A percentile compares a stretch with the other conserved stretches of the same genome.
Evolutionary conservation across 2,113 vertebrate genomes (phyloP).

Genomic region (Phaethornis superciliosus): DNA sequence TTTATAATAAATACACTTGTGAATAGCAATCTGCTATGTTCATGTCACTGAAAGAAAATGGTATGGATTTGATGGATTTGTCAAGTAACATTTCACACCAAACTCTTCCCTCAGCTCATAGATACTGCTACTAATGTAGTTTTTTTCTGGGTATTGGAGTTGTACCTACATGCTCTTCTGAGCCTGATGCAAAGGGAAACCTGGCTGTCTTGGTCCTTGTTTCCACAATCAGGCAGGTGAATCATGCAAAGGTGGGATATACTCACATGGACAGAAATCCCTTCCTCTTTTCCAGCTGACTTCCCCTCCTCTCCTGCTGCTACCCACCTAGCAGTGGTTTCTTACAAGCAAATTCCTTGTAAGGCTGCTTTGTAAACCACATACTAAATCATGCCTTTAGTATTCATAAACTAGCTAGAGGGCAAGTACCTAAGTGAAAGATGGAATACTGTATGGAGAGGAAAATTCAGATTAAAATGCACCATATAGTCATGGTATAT

Average conservation of each 20-base stretch:
- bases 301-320: neutral
- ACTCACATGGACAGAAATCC: neutral
- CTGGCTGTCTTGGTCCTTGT: neutral
- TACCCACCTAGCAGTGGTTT: neutral
- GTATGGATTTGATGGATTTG: neutral
- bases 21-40: neutral
- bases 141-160: neutral
- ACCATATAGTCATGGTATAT: neutral
- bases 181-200: neutral
- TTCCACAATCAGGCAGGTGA: neutral
- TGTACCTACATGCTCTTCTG: neutral
- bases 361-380: neutral
- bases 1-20: neutral
- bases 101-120: neutral
- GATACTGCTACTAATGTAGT: neutral
- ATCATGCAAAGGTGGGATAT: neutral
- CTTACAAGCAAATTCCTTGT: neutral
- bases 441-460: neutral
- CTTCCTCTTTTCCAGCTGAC: neutral
- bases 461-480: slow-evolving; percentile 8
- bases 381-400: neutral
- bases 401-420: neutral
- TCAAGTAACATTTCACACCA: neutral
- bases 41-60: neutral
- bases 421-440: neutral